Evolutionary conservation across 2,113 vertebrate species (phyloP), one percentile per base, ranked within the genome.

Genomic region (Tragelaphus buxtoni): DNA sequence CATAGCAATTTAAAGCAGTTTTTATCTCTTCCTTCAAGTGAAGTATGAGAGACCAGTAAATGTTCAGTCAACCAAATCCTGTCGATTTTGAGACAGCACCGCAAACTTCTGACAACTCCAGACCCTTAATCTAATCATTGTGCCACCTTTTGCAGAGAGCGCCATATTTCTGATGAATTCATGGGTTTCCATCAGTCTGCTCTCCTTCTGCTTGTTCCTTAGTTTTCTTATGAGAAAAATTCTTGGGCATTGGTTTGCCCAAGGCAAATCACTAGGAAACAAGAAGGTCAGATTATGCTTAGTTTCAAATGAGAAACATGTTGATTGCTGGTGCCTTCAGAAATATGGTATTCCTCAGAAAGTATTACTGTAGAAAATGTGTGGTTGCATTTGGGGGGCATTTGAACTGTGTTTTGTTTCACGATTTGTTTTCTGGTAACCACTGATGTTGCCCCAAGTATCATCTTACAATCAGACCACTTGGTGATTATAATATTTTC

Each of bases 401-500:
- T 96, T 90, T 82, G 91, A 94, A 96, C 96, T 97, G 97, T 97
- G 95, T 97, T 98, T 97, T 96, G 94, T 97, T 97, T 97, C 96
- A 97, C 6, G 93, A 98, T 97, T 97, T 97, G 96, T 97, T 97
- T 98, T 97, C 97, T 92, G 92, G 92, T 97, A 97, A 98, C 98
- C 96, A 92, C 97, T 95, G 97, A 97, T 98, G 97, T 92, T 97
- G 97, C 93, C 94, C 97, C 84, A 86, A 92, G 95, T 97, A 98
- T 98, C 97, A 98, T 97, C 97, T 98, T 98, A 98, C 98, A 98
- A 98, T 98, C 98, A 98, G 97, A 98, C 97, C 97, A 96, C 97
- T 98, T 96, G 95, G 97, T 97, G 97, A 98, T 98, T 98, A 98
- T 98, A 98, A 97, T 97, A 98, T 98, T 98, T 98, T 98, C 97